A percentile compares a stretch with the other conserved stretches of the same genome.
Evolutionary conservation across 2,113 vertebrate species (phyloP).

Genomic region (Nettapus auritus): DNA sequence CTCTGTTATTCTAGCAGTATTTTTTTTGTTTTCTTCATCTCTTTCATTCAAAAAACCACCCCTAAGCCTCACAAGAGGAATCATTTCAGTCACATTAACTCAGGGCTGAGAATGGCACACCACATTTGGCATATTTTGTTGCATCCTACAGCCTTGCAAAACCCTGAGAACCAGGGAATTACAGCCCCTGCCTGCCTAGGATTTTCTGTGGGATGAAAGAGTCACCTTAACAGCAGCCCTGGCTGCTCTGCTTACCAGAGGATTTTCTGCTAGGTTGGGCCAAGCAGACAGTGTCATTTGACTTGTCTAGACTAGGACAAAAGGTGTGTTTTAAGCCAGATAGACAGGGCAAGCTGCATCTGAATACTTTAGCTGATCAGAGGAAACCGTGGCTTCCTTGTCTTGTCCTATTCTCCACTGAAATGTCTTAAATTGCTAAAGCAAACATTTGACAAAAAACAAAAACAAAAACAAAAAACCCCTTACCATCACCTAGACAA

Average conservation of each 20-base stretch:
- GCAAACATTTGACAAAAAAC: background rate
- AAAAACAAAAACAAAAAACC: too few species aligned
- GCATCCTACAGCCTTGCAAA: background rate
- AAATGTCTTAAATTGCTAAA: background rate
- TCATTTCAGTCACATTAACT: background rate
- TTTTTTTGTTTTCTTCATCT: background rate
- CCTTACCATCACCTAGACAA: background rate
- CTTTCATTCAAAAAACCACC: background rate
- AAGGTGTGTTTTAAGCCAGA: conserved; percentile 18
- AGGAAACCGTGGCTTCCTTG: background rate
- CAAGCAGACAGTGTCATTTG: background rate
- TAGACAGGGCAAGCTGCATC: background rate
- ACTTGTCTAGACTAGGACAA: conserved; percentile 22
- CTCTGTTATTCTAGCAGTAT: background rate
- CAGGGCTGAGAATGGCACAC: background rate
- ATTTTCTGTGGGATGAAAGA: background rate
- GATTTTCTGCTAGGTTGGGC: background rate
- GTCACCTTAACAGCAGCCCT: background rate
- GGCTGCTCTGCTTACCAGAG: background rate
- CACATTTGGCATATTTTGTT: background rate
- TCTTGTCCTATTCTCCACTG: background rate
- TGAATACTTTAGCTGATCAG: background rate
- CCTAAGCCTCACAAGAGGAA: background rate
- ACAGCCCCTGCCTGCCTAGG: background rate
- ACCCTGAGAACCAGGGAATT: background rate